These are phyloP conservation scores for Smittia aterrima DNA, from an alignment of 2,888 invertebrate genomes.

Conservation along the genomic window DNA sequence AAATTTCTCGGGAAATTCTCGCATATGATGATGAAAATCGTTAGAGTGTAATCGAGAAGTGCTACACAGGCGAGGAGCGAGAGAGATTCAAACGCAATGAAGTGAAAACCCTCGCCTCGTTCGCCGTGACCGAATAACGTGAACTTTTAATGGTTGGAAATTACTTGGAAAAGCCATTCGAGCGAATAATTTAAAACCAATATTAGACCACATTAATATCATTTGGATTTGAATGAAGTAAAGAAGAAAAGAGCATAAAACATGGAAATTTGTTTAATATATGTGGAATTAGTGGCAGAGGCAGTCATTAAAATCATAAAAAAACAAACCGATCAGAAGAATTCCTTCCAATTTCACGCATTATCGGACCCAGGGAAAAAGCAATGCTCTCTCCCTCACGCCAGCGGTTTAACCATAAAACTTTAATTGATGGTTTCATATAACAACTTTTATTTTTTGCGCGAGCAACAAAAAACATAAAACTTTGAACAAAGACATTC, in stretches of 20 bases:
- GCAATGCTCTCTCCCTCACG: background rate
- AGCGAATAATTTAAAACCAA: slow-evolving; percentile 2
- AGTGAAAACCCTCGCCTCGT: background rate
- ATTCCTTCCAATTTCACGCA: slow-evolving; percentile 27
- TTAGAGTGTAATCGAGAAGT: background rate
- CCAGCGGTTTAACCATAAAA: background rate
- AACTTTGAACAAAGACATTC: background rate
- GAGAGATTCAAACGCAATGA: background rate
- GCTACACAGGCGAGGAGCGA: too few species aligned
- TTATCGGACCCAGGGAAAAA: background rate
- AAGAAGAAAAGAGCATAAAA: background rate
- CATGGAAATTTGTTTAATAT: background rate
- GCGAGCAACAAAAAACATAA: background rate
- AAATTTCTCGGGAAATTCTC: background rate
- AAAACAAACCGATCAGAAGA: background rate
- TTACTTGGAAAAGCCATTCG: background rate
- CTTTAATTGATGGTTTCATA: background rate
- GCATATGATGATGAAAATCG: background rate
- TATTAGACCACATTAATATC: background rate
- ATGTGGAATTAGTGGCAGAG: background rate
- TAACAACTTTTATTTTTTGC: background rate
- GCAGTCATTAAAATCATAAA: background rate
- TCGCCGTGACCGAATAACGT: background rate
- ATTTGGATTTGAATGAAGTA: background rate
- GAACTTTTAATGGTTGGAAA: background rate